A percentile compares a stretch with the other conserved stretches of the same genome.
Evolutionary conservation across 1,140 invertebrate genomes (phyloP).

Genomic region (Procambarus clarkii): DNA sequence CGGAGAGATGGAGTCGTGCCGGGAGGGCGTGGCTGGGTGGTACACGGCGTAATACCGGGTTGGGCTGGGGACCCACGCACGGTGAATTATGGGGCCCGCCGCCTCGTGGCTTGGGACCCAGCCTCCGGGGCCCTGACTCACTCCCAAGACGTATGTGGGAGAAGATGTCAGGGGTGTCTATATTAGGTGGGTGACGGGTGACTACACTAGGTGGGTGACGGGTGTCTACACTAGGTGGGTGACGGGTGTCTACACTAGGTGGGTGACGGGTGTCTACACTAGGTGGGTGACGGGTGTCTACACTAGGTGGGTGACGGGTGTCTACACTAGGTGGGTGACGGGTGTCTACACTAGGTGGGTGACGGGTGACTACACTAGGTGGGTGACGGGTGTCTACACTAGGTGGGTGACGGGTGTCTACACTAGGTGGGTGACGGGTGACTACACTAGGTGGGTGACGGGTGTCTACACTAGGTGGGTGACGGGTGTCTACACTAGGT

Average conservation of each 20-base stretch:
- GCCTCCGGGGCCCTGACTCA: neutral
- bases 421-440: too few species aligned
- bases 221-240: neutral
- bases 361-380: too few species aligned
- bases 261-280: too few species aligned
- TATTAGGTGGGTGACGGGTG: neutral
- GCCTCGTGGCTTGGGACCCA: neutral
- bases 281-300: too few species aligned
- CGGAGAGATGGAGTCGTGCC: neutral
- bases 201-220: neutral
- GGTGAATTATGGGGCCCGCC: constrained; percentile 35
- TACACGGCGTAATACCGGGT: constrained; percentile 38
- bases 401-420: too few species aligned
- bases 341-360: too few species aligned
- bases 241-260: neutral
- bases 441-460: too few species aligned
- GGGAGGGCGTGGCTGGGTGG: constrained; percentile 19
- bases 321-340: too few species aligned
- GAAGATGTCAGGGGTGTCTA: neutral
- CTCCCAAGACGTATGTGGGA: neutral
- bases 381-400: too few species aligned
- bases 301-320: too few species aligned
- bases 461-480: too few species aligned
- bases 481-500: too few species aligned
- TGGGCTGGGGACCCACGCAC: constrained; percentile 18